Evolutionary conservation across 2,797 vertebrate species (phyloP).

Genomic region (Falco columbarius): DNA sequence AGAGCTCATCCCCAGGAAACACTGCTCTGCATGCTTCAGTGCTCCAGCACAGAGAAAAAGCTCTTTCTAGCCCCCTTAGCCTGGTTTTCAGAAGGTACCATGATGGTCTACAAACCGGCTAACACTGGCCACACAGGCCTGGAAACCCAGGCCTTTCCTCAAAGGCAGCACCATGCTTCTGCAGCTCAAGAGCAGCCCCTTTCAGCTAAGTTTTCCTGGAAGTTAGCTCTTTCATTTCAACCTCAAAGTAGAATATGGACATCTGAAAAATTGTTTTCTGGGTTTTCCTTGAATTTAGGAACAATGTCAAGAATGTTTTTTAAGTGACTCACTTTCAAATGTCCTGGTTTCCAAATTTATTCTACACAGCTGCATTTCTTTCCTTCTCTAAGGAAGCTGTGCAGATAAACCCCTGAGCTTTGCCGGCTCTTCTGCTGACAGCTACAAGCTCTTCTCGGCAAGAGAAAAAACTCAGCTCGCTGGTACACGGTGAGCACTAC

Average conservation of each 20-base stretch:
- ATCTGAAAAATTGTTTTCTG: neutral
- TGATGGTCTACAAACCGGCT: fast-evolving
- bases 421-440: neutral
- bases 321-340: neutral
- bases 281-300: neutral
- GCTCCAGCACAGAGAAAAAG: neutral
- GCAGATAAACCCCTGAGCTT: neutral
- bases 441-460: neutral
- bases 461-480: neutral
- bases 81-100: neutral
- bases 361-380: neutral
- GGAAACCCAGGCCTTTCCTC: neutral
- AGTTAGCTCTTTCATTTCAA: neutral
- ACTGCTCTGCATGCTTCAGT: neutral
- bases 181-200: neutral
- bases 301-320: neutral
- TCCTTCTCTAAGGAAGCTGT: neutral
- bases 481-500: neutral
- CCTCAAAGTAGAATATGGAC: neutral
- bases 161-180: neutral
- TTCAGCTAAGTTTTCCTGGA: neutral
- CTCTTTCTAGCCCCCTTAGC: neutral
- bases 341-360: neutral
- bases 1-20: neutral
- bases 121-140: fast-evolving